Evolutionary conservation across 2,797 vertebrate genomes (phyloP).

Genomic region (Mormyrops attenuatus): DNA sequence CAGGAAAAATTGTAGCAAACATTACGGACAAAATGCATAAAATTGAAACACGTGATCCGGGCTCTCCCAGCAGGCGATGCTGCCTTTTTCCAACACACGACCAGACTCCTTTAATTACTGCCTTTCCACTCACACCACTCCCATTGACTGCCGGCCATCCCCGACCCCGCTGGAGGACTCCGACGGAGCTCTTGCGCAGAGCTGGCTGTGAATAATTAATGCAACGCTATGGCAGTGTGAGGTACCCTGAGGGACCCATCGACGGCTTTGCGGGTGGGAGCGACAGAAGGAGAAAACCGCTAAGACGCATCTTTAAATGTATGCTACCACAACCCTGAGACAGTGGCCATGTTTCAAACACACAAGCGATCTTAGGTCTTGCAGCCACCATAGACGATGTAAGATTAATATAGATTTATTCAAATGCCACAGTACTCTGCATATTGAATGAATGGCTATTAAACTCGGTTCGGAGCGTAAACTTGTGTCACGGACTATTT

Average conservation of each 20-base stretch:
- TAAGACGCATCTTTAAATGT: neutral
- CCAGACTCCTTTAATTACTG: neutral
- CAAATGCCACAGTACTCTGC: neutral
- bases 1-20: neutral
- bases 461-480: neutral
- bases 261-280: neutral
- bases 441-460: neutral
- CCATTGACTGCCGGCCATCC: neutral
- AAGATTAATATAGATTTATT: neutral
- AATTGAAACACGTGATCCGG: neutral
- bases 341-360: neutral
- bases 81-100: neutral
- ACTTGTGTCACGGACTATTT: neutral
- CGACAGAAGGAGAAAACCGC: neutral
- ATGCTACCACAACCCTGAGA: neutral
- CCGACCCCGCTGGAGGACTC: neutral
- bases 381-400: neutral
- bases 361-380: neutral
- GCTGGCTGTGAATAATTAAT: neutral
- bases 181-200: neutral
- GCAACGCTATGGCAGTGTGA: neutral
- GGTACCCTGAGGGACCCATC: neutral
- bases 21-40: neutral
- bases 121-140: neutral
- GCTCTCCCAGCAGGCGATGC: neutral